These are phyloP conservation scores for Chromobotia macracanthus DNA, from an alignment of 2,797 vertebrate species.

Conservation along the genomic window DNA sequence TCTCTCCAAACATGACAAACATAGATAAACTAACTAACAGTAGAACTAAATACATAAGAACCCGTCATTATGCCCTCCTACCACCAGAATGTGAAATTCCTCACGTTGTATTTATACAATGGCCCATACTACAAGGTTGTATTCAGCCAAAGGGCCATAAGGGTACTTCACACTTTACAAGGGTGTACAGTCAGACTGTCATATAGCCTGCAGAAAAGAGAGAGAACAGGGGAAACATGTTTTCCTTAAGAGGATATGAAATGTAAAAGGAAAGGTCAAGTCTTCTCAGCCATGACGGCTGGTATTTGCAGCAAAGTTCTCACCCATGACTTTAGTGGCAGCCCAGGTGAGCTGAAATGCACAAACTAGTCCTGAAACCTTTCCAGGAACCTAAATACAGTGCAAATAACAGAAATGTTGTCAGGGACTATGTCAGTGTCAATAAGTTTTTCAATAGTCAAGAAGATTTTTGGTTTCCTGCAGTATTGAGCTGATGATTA, in stretches of 20 bases:
- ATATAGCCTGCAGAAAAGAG: constrained; percentile 28
- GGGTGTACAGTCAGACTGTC: constrained; percentile 38
- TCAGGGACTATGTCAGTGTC: constrained; percentile 36
- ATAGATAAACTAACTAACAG: too few relatives aligned
- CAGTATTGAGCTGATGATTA: constrained; percentile 36
- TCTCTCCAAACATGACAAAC: too few relatives aligned
- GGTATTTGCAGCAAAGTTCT: constrained; percentile 74
- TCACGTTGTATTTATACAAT: constrained; percentile 1
- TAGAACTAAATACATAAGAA: neutral
- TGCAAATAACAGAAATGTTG: constrained; percentile 50
- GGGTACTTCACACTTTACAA: constrained; percentile 13
- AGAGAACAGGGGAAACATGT: constrained; percentile 44
- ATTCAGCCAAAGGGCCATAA: constrained; percentile 17
- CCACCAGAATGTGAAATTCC: neutral
- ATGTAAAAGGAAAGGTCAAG: constrained; percentile 74
- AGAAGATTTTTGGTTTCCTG: constrained; percentile 18
- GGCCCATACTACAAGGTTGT: constrained; percentile 8
- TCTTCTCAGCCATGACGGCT: constrained; percentile 70
- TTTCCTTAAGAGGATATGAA: constrained; percentile 64
- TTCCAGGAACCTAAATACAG: constrained; percentile 51
- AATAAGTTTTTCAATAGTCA: constrained; percentile 33
- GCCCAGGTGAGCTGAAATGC: constrained; percentile 52
- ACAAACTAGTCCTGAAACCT: constrained; percentile 54
- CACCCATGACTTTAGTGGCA: constrained; percentile 47
- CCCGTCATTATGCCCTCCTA: neutral